Conservation (phyloP, 2,113 vertebrate species). For the Axis porcinus region DNA sequence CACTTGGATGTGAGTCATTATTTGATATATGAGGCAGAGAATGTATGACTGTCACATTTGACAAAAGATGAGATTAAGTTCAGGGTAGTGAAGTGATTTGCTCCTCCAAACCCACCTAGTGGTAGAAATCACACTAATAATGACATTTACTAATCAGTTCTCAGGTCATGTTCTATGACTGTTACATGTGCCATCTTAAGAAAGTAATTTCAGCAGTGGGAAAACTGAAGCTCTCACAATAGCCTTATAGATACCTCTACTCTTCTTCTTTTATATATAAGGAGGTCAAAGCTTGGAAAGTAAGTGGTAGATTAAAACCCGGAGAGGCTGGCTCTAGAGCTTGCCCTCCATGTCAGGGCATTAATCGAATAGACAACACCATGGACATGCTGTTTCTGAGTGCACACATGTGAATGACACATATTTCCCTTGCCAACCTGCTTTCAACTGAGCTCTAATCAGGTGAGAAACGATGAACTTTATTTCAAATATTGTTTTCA, state of each 20-base stretch:
- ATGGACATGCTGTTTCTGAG: fast-evolving
- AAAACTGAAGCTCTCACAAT: background rate
- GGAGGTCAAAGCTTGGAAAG: background rate
- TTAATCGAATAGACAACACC: background rate
- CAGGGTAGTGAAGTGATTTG: background rate
- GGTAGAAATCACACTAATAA: background rate
- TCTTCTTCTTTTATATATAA: background rate
- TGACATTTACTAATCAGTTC: background rate
- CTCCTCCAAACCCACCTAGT: background rate
- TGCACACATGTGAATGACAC: too few species aligned
- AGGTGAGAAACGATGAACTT: background rate
- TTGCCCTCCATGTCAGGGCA: background rate
- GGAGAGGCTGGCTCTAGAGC: background rate
- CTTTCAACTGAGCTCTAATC: background rate
- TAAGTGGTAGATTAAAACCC: background rate
- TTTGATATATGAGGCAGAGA: background rate
- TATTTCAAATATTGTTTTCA: background rate
- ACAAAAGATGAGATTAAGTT: background rate
- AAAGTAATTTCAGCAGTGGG: background rate
- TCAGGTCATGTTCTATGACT: too few species aligned
- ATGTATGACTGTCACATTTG: background rate
- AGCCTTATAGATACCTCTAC: background rate
- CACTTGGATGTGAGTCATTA: background rate
- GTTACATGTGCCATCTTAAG: too few species aligned
- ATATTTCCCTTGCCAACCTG: fast-evolving